These are phyloP conservation scores for Lacerta bilineata DNA, from an alignment of 2,797 vertebrate species.

Conservation along the genomic window DNA sequence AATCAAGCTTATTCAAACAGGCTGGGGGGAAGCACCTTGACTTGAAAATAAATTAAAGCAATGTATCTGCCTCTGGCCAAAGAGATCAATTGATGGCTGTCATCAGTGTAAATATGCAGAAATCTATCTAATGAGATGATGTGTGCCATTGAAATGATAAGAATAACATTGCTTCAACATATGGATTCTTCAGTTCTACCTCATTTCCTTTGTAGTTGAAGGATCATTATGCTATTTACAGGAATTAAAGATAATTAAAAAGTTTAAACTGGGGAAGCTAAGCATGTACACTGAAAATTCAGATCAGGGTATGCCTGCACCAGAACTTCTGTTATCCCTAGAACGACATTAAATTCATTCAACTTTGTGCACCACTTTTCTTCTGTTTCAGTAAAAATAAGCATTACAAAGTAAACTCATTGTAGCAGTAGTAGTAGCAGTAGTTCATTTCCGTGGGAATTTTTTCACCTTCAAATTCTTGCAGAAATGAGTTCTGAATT, in stretches of 20 bases:
- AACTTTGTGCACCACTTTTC: not conserved
- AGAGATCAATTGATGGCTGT: slow-evolving; percentile 73
- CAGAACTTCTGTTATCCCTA: not conserved
- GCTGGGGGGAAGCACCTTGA: slow-evolving; percentile 74
- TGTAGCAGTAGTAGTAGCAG: no score
- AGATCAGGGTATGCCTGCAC: no score
- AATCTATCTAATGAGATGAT: slow-evolving; percentile 67
- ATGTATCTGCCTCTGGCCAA: slow-evolving; percentile 75
- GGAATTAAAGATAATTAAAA: slow-evolving; percentile 69
- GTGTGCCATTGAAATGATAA: slow-evolving; percentile 66
- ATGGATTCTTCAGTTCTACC: slow-evolving; percentile 68
- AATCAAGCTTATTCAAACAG: slow-evolving; percentile 65
- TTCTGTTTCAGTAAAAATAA: no score
- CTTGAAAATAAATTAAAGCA: slow-evolving; percentile 77
- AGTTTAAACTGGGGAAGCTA: slow-evolving; percentile 58
- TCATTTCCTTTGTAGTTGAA: slow-evolving; percentile 68
- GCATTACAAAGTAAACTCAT: no score
- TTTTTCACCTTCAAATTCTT: no score
- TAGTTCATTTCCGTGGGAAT: no score
- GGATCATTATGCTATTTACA: slow-evolving; percentile 65
- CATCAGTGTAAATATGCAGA: slow-evolving; percentile 67
- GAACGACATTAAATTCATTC: not conserved
- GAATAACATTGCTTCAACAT: slow-evolving; percentile 73
- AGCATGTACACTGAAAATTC: not conserved
- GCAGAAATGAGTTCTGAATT: no score